Conservation (phyloP, 1,140 invertebrate genomes). For the Anagrus nilaparvatae region DNA sequence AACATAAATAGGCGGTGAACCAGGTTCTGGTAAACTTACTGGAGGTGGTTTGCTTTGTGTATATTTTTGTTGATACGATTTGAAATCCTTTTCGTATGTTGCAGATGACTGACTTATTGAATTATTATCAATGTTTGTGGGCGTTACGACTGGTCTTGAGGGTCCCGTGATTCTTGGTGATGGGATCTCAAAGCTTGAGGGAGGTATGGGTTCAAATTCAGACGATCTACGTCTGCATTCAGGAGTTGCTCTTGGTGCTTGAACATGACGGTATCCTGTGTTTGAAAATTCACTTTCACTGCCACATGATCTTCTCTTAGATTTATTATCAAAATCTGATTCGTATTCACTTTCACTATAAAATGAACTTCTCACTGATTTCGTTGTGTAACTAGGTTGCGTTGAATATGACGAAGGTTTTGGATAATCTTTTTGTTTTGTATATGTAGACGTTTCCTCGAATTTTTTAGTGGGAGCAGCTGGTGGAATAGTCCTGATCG, state of each 20-base stretch:
- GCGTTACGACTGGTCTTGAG: slow-evolving; percentile 37
- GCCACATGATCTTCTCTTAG: slow-evolving; percentile 53
- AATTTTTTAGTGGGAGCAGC: slow-evolving; percentile 29
- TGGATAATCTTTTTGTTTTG: slow-evolving; percentile 35
- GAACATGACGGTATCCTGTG: slow-evolving; percentile 41
- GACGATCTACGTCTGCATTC: slow-evolving; percentile 42
- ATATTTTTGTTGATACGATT: slow-evolving; percentile 29
- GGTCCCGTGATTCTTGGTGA: slow-evolving; percentile 41
- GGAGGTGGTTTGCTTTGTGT: slow-evolving; percentile 23
- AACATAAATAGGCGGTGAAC: slow-evolving; percentile 45
- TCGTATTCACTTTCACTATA: slow-evolving; percentile 58
- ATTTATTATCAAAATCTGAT: slow-evolving; percentile 40
- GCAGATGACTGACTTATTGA: slow-evolving; percentile 26
- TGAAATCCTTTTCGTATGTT: slow-evolving; percentile 27
- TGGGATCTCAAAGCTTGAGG: slow-evolving; percentile 47
- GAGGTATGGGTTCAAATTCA: slow-evolving; percentile 47
- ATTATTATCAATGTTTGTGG: slow-evolving; percentile 25
- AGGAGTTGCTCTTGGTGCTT: slow-evolving; percentile 38
- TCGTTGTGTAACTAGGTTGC: slow-evolving; percentile 47
- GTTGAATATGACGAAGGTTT: slow-evolving; percentile 33
- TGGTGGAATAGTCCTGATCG: slow-evolving; percentile 42
- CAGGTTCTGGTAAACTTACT: slow-evolving; percentile 37
- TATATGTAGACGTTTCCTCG: slow-evolving; percentile 28
- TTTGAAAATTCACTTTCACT: slow-evolving; percentile 54
- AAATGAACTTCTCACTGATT: slow-evolving; percentile 50